A percentile compares a stretch with the other conserved stretches of the same genome.
Conservation (phyloP, 2,113 vertebrate species). For the Fulica atra region DNA sequence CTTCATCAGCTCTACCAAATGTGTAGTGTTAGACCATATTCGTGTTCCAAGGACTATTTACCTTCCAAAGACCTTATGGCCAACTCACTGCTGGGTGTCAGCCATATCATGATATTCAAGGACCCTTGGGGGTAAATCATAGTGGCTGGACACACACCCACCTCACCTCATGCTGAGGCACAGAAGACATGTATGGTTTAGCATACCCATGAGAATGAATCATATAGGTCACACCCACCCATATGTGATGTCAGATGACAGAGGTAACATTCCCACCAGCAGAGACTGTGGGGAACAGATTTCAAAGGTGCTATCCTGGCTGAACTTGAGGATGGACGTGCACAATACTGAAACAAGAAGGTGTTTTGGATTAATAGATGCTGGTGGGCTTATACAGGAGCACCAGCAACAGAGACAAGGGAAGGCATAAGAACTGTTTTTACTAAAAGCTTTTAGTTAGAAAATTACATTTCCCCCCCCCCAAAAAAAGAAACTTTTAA, state of each 20-base stretch:
- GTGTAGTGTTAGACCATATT: neutral
- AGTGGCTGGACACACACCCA: neutral
- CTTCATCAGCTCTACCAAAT: neutral
- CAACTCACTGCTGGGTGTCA: neutral
- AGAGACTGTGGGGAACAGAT: neutral
- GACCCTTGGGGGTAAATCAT: too few relatives aligned
- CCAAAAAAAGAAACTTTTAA: neutral
- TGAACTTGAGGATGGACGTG: neutral
- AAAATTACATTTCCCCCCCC: neutral
- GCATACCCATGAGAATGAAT: neutral
- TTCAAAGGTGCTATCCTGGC: neutral
- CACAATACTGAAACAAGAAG: neutral
- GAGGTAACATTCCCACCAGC: neutral
- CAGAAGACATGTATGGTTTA: neutral
- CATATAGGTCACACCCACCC: neutral
- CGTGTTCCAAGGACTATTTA: neutral
- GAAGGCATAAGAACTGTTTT: neutral
- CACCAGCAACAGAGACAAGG: neutral
- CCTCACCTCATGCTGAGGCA: neutral
- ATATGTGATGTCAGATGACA: neutral
- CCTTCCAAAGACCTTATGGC: neutral
- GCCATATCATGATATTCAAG: accelerated
- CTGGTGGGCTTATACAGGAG: neutral
- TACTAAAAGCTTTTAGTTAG: neutral
- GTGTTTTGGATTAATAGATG: neutral